These are phyloP conservation scores for Margarornis squamiger DNA, from an alignment of 2,797 vertebrate genomes.

Conservation along the genomic window DNA sequence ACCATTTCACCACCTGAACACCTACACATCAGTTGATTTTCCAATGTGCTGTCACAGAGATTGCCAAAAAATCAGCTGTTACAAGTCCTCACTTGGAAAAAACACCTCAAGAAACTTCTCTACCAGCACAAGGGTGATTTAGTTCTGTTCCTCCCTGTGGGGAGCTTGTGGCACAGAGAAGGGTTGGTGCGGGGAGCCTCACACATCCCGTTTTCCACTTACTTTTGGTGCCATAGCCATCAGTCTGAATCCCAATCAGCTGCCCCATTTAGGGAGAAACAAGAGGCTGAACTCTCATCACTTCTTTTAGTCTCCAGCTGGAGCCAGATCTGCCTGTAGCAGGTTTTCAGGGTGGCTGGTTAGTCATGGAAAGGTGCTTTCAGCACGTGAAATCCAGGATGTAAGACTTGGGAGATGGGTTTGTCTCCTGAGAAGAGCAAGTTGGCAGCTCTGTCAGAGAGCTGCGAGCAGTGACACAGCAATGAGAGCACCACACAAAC, in stretches of 20 bases:
- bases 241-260: background rate
- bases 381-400: background rate
- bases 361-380: background rate
- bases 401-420: background rate
- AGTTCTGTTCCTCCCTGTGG: rapidly evolving
- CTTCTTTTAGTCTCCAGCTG: background rate
- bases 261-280: background rate
- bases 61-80: background rate
- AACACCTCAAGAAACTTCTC: background rate
- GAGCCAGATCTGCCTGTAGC: background rate
- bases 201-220: rapidly evolving
- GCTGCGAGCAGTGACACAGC: background rate
- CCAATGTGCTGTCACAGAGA: rapidly evolving
- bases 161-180: rapidly evolving
- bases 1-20: background rate
- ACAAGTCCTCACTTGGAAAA: rapidly evolving
- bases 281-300: background rate
- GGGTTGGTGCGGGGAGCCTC: rapidly evolving
- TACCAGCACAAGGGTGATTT: rapidly evolving
- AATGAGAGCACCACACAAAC: background rate
- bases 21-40: background rate
- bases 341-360: background rate
- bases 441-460: background rate
- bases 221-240: background rate
- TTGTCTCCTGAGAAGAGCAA: background rate